These are phyloP conservation scores for Danio choprae DNA, from an alignment of 2,797 vertebrate genomes.

Conservation along the genomic window DNA sequence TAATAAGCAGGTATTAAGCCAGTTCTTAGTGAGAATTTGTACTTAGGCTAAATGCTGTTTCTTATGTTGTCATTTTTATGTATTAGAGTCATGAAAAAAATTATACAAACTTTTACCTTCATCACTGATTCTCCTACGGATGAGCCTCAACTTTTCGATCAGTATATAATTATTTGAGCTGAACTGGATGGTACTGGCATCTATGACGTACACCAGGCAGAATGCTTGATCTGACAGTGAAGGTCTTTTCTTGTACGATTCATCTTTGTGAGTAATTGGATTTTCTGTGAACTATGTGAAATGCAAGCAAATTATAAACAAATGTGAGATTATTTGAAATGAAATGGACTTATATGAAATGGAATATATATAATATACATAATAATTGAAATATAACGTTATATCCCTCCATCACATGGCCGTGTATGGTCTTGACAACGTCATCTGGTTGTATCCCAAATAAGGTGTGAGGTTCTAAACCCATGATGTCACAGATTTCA, in stretches of 20 bases:
- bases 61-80: no score
- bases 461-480: background rate
- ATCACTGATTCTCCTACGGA: background rate
- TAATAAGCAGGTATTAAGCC: no score
- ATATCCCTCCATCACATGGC: background rate
- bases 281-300: no score
- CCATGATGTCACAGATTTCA: background rate
- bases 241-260: background rate
- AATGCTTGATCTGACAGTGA: background rate
- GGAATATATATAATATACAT: no score
- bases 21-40: no score
- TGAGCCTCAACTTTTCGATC: background rate
- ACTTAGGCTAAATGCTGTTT: no score
- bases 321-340: no score
- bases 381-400: no score
- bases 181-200: background rate
- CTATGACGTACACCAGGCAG: slow-evolving; percentile 18
- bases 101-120: background rate
- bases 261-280: no score
- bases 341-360: no score
- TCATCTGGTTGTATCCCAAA: background rate
- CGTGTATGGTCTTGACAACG: background rate
- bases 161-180: background rate
- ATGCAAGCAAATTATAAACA: no score
- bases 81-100: no score